phyloP scores from a whole-genome alignment of 1,140 invertebrate genomes.

The Asbolus verrucosus region DNA sequence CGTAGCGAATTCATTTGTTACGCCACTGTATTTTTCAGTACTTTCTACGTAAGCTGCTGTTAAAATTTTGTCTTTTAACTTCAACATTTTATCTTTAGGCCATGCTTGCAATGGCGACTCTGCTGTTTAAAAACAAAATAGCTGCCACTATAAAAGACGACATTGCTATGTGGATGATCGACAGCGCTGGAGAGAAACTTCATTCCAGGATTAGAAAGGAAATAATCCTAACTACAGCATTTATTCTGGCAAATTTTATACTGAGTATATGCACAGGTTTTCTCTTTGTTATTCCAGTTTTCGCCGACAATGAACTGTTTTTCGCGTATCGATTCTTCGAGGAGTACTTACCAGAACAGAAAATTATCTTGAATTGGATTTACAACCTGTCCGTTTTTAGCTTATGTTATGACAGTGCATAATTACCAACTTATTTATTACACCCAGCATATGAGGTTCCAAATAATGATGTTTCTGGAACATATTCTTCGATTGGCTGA shows the following conservation, averaged over 20 bases:
- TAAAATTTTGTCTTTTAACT: too few species aligned
- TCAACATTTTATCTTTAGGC: too few species aligned
- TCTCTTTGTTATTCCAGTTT: not conserved
- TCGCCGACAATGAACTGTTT: not conserved
- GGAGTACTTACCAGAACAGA: not conserved
- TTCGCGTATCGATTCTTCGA: not conserved
- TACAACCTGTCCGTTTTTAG: not conserved
- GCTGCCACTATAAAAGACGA: not conserved
- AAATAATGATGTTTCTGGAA: not conserved
- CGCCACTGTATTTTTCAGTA: not conserved
- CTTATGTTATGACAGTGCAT: slow-evolving; percentile 9
- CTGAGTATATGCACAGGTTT: not conserved
- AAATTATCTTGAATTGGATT: not conserved
- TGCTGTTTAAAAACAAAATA: not conserved
- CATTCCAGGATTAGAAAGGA: not conserved
- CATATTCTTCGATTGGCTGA: not conserved
- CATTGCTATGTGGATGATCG: not conserved
- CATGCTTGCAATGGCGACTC: too few species aligned
- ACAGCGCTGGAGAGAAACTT: not conserved
- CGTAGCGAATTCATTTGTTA: not conserved
- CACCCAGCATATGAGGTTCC: not conserved
- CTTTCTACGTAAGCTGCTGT: slow-evolving; percentile 11
- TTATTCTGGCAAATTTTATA: not conserved
- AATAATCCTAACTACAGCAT: not conserved
- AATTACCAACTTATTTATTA: slow-evolving; percentile 1